Base-by-base conservation (phyloP, 2,113 vertebrate species). In the Calidris pugnax region DNA sequence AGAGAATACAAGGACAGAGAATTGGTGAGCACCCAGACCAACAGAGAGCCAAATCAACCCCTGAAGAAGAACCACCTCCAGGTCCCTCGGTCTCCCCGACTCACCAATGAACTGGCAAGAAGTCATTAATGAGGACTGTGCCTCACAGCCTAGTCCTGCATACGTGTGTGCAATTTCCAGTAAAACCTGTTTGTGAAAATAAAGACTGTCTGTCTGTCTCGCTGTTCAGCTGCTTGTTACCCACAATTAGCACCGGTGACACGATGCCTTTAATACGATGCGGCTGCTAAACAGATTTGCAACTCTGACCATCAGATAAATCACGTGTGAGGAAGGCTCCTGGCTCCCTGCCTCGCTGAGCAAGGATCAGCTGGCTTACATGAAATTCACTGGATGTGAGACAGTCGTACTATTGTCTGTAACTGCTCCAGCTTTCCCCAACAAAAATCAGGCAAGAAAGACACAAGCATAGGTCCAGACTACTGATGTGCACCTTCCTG, bases 251-350 rank as follows among this genome's bases (percentile, higher is more conserved):
- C 73, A 87, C 14, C 27, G 56, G 64, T 11, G 30, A 89, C 74
- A 81, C 0, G 1, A 67, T 33, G 37, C 51, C 64, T 84, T 62
- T 78, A 91, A 75, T 32, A 47, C 60, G 32, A 18, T 4, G 43
- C 1, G 30, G 76, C 64, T 95, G 91, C 66, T 91, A 51, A 94
- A 92, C 27, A 93, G 88, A 80, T 88, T 73, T 88, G 78, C 81
- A 69, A 28, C 59, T 79, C 90, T 91, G 87, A 82, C 74, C 43
- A 37, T 48, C 0, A 0, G 78, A 62, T n/a, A 90, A 59, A 71
- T 64, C 32, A 77, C 3, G 0, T 72, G 64, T 62, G 35, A 91
- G 64, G 43, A 85, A 87, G 57, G 66, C 73, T 43, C 21, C 56
- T 87, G 91, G 87, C 93, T 91, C 73, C 45, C 74, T 85, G 74